These are phyloP conservation scores for Monoplex corrugatus DNA, from an alignment of 2,888 invertebrate species.

Conservation along the genomic window DNA sequence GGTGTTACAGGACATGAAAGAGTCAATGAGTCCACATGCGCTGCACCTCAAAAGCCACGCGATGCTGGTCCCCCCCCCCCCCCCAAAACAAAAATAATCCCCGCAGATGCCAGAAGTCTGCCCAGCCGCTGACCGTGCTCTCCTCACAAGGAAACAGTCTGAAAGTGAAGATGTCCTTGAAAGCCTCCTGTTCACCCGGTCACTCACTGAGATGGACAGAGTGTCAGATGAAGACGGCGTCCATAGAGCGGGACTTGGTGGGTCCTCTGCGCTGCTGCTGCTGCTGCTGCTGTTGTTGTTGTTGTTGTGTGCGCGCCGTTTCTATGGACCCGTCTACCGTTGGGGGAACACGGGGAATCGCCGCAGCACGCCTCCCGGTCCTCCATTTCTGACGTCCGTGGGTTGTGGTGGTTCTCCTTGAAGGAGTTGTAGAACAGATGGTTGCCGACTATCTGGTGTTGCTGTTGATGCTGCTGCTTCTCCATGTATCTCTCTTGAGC, in stretches of 20 bases:
- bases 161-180: too few relatives aligned
- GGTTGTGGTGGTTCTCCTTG: conserved; percentile 54
- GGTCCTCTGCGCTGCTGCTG: conserved; percentile 61
- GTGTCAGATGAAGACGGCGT: conserved; percentile 69
- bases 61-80: too few relatives aligned
- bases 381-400: not conserved
- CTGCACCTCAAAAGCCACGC: too few relatives aligned
- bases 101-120: too few relatives aligned
- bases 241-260: conserved; percentile 73
- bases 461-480: not conserved
- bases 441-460: not conserved
- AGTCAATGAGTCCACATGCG: too few relatives aligned
- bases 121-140: too few relatives aligned
- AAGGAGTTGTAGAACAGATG: conserved; percentile 53
- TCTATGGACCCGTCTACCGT: conserved; percentile 39
- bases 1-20: too few relatives aligned
- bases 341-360: conserved; percentile 4
- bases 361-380: conserved; percentile 5
- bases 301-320: conserved; percentile 47
- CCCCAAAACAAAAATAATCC: too few relatives aligned
- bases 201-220: too few relatives aligned
- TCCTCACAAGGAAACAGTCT: too few relatives aligned
- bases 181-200: too few relatives aligned
- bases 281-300: too few relatives aligned
- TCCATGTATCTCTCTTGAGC: conserved; percentile 83